Base-by-base conservation (phyloP, 1,140 invertebrate species). In the Drosophila obscura region DNA sequence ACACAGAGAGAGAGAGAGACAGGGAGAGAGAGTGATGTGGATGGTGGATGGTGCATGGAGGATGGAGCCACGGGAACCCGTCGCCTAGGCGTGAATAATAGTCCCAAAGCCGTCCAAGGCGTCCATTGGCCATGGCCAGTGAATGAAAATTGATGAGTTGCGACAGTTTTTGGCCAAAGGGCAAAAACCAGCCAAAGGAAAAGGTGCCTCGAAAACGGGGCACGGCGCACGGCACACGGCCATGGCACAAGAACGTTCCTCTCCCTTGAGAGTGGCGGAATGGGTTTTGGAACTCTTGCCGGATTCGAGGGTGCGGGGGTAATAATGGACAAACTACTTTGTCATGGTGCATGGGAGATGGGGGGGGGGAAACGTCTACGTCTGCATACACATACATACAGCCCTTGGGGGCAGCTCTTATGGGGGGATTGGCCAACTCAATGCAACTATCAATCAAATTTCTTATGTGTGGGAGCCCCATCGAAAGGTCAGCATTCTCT, bases 91-190 rank as follows among this genome's bases (percentile, higher is more conserved):
- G 82, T 85, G 81, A 85, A 85, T 85, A 85, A 85, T 85, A 75
- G 82, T 60, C 66, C 45, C 71, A 49, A 16, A 31, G 53, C 22
- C 24, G 52, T 16, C 73, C 50, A 15, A 73, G 57, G 69, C 28
- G 69, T 73, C 58, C 50, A n/a, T 49, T 50, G 71, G 60, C 60
- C 71, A 44, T 41, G 41, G 60, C 41, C 51, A 19, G 49, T 90
- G 82, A 90, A 90, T 90, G 73, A 74, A 83, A 83, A 90, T 90
- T 90, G 79, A 90, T 90, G 87, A 90, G 87, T 82, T 90, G 87
- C 82, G 87, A 90, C 87, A 90, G 79, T 87, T 90, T 90, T 83
- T 87, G 87, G 87, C 87, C 77, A 83, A 90, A 90, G 87, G 87
- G 87, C 82, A 80, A 69, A 87, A 55, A 55, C 65, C 62, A 50